Conservation (phyloP, 2,113 vertebrate species). For the Mormoops blainvillei region DNA sequence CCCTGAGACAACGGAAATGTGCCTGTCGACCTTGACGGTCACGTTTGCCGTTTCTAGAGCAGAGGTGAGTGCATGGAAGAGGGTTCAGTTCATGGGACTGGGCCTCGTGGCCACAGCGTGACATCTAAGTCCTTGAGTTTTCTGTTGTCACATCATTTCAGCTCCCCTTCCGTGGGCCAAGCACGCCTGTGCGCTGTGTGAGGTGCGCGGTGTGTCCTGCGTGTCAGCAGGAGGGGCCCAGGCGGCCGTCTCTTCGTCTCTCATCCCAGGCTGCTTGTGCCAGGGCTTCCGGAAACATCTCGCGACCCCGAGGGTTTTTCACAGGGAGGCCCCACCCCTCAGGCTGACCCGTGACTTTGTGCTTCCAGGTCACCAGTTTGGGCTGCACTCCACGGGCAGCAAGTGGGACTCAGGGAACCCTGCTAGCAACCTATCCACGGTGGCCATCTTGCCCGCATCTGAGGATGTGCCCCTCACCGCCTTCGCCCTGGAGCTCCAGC, state of each 20-base stretch:
- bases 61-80: no score
- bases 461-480: slow-evolving; percentile 93
- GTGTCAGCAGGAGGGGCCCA: neutral
- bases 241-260: neutral
- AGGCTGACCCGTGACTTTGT: fast-evolving
- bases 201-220: fast-evolving
- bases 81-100: no score
- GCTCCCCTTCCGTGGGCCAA: neutral
- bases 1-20: no score
- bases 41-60: no score
- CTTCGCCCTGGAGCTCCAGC: slow-evolving; percentile 93
- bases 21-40: no score
- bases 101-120: no score
- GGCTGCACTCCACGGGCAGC: slow-evolving; percentile 81
- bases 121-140: neutral
- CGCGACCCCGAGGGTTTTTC: fast-evolving
- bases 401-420: slow-evolving; percentile 92
- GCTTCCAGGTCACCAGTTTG: slow-evolving; percentile 84
- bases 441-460: slow-evolving; percentile 90
- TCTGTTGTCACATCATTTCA: neutral
- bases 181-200: neutral
- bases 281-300: neutral
- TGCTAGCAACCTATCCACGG: slow-evolving; percentile 91
- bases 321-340: neutral
- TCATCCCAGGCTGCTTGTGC: neutral